Base-by-base conservation (phyloP, 2,113 vertebrate genomes). In the Toxostoma redivivum region DNA sequence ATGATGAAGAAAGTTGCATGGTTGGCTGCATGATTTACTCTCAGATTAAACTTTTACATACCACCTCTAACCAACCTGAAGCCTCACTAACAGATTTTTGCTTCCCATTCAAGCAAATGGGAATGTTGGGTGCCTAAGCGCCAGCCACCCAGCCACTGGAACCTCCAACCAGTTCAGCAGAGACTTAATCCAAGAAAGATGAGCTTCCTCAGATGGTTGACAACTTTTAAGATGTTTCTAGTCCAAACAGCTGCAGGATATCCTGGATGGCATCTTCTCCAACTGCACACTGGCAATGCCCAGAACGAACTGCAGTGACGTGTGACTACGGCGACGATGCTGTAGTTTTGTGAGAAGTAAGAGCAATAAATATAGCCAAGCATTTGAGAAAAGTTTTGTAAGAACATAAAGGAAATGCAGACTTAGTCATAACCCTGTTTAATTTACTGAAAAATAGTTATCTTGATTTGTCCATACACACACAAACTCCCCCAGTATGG, bases 131-230 rank as follows among this genome's bases (percentile, higher is more conserved):
- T 53, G 19, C 66, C 54, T 6, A 4, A 69, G 21, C 64, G 61
- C 1, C 57, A 89, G 73, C 53, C 73, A 85, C 37, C 51, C 86
- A 88, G 54, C 27, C 18, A 56, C 45, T 38, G n/a, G 4, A 48
- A 95, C 80, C 81, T 35, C 33, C 82, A 95, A 58, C 33, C 74
- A 88, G 47, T 56, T 89, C 81, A 70, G 57, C 58, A 73, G 76
- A 84, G 62, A 80, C 69, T 94, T 88, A n/a, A 47, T 48, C 61
- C 62, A 37, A 87, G 94, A 92, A 92, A 88, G 27, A 88, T 25
- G n/a, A 92, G 61, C 80, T 96, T 72, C 50, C 81, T 88, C 79
- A 65, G 31, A 86, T 95, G 85, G 65, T 12, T 82, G 86, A 92
- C n/a, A 62, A 22, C 12, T 76, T 69, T 33, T 9, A 35, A 47